phyloP scores from a whole-genome alignment of 2,797 vertebrate species.

The Pogoniulus pusillus region DNA sequence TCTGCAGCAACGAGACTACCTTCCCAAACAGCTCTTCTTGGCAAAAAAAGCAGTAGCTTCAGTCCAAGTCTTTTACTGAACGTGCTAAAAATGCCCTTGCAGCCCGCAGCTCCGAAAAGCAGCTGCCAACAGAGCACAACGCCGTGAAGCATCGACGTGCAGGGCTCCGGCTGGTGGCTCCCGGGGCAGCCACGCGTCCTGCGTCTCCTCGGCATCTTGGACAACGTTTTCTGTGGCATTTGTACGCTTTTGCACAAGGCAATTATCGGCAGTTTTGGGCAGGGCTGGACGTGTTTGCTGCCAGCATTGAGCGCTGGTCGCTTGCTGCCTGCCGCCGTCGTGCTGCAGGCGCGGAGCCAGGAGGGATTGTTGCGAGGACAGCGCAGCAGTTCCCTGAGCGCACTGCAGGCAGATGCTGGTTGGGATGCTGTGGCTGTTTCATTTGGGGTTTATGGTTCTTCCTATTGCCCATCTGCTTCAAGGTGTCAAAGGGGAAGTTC shows the following conservation, averaged over 20 bases:
- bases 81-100: not conserved
- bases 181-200: not conserved
- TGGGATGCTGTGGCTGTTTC: not conserved
- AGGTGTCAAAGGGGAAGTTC: not conserved
- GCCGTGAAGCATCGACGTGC: fast-evolving
- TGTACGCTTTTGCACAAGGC: not conserved
- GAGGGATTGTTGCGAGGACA: not conserved
- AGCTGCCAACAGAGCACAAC: not conserved
- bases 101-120: not conserved
- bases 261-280: not conserved
- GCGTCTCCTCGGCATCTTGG: not conserved
- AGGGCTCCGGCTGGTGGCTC: not conserved
- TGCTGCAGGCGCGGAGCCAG: not conserved
- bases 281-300: not conserved
- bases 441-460: not conserved
- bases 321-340: not conserved
- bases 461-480: not conserved
- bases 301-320: fast-evolving
- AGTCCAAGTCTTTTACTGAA: constrained; percentile 39
- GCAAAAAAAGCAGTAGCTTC: not conserved
- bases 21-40: not conserved
- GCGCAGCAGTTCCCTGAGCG: not conserved
- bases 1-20: not conserved
- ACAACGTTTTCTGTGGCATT: not conserved
- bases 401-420: not conserved